A percentile compares a stretch with the other conserved stretches of the same genome.
Conservation (phyloP, 1,140 invertebrate species). For the Drosophila dunni region DNA sequence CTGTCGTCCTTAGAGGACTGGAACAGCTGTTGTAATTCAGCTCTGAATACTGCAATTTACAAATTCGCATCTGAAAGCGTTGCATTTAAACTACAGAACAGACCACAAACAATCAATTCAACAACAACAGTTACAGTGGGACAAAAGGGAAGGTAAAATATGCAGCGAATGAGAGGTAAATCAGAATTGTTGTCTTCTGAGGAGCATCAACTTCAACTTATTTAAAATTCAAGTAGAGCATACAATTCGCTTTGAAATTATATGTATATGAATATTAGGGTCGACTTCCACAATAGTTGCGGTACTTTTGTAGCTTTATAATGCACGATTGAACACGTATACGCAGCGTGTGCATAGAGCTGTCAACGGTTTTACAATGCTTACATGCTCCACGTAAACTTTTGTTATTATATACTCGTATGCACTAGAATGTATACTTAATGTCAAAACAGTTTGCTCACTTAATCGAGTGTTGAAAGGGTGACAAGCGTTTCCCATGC, state of each 20-base stretch:
- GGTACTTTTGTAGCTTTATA: background rate
- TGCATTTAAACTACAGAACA: constrained; percentile 34
- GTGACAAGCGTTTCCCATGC: background rate
- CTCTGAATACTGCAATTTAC: constrained; percentile 41
- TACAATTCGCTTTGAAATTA: too few species aligned
- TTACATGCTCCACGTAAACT: constrained; percentile 36
- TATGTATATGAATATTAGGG: too few species aligned
- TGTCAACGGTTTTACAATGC: constrained; percentile 14
- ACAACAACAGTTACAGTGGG: background rate
- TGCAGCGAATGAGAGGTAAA: background rate
- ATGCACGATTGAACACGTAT: constrained; percentile 7
- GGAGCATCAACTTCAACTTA: too few species aligned
- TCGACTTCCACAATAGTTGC: too few species aligned
- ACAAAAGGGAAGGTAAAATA: background rate
- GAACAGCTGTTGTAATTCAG: background rate
- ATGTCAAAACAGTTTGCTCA: constrained; percentile 51
- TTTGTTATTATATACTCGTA: constrained; percentile 36
- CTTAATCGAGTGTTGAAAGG: constrained; percentile 11
- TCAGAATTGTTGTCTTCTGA: too few species aligned
- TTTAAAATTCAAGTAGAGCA: too few species aligned
- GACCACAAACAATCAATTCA: background rate
- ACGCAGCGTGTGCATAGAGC: constrained; percentile 6
- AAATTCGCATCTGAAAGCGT: constrained; percentile 40
- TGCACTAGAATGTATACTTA: constrained; percentile 34
- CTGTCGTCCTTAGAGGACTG: constrained; percentile 13